Evolutionary conservation across 2,888 invertebrate species (phyloP).

Genomic region (Ptychoptera contaminata): DNA sequence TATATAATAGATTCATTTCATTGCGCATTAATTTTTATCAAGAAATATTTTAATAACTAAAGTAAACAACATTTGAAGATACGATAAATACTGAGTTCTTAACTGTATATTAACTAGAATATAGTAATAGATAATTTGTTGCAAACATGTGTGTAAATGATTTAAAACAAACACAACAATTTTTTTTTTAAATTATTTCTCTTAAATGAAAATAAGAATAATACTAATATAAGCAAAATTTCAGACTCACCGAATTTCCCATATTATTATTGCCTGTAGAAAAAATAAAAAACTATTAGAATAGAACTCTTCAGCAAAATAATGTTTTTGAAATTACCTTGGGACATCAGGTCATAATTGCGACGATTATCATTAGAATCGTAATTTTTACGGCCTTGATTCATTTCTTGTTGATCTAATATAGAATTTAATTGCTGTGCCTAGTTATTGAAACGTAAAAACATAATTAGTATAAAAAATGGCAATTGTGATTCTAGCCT

Average conservation of each 20-base stretch:
- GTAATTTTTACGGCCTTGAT: conserved; percentile 29
- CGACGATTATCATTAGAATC: conserved; percentile 6
- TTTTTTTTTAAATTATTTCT: neutral
- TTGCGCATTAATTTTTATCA: neutral
- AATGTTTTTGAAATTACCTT: neutral
- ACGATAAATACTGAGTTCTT: neutral
- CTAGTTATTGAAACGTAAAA: conserved; percentile 18
- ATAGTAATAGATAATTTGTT: neutral
- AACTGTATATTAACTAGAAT: too few species aligned
- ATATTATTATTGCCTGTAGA: conserved; percentile 8
- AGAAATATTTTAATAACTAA: neutral
- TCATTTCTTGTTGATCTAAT: conserved; percentile 55
- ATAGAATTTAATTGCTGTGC: conserved; percentile 46
- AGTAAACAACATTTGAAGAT: neutral
- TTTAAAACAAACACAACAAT: neutral
- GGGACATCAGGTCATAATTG: conserved; percentile 12
- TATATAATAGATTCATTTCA: too few species aligned
- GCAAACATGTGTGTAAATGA: neutral
- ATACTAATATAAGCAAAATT: neutral
- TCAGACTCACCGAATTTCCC: neutral
- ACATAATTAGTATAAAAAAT: neutral
- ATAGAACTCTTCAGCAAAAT: too few species aligned
- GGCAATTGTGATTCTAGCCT: neutral
- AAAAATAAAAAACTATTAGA: neutral
- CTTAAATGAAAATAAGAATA: too few species aligned